Base-by-base conservation (phyloP, 2,113 vertebrate genomes). In the Dipodomys merriami region DNA sequence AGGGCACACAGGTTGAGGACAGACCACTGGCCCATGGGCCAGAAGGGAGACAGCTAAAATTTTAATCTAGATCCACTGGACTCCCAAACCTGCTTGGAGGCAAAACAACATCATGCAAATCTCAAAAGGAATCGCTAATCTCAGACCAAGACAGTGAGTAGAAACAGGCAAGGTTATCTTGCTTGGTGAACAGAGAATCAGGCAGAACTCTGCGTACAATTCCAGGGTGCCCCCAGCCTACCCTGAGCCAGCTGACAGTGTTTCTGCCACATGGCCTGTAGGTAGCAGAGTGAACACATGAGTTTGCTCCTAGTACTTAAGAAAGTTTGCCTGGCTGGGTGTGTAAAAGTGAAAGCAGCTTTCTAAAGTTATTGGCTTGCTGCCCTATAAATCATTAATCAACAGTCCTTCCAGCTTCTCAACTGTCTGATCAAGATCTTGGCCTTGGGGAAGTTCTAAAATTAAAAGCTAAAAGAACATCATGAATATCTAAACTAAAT, bases 201-300 rank as follows among this genome's bases (percentile, higher is more conserved):
- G 33, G 23, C 35, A 9, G 30, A 2, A 1, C 49, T 23, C 20
- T 6, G 53, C n/a, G 13, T 6, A 35, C 30, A 30, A 27, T 15
- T 18, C 19, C 7, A 39, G 29, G 49, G 16, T n/a, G 2, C 46
- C 20, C 1, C 0, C 0, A 3, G 10, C 2, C 2, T 3, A 22
- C 20, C 30, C 19, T 3, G 20, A 4, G 18, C 27, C 15, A 1
- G 82, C 57, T 30, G 29, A 8, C 46, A 9, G 81, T 16, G 0
- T 5, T 89, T 82, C 72, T 2, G 8, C 71, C 79, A 4, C 1
- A 12, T 0, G 19, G 33, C 19, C 96, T 1, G 82, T 82, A 96
- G 96, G 76, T 93, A 94, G 93, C 44, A 83, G 85, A 15, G 29
- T 0, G 8, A 91, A 71, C 65, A 2, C 2, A 11, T 5, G 33